Conservation (phyloP, 2,888 invertebrate species). For the Bembecia ichneumoniformis region DNA sequence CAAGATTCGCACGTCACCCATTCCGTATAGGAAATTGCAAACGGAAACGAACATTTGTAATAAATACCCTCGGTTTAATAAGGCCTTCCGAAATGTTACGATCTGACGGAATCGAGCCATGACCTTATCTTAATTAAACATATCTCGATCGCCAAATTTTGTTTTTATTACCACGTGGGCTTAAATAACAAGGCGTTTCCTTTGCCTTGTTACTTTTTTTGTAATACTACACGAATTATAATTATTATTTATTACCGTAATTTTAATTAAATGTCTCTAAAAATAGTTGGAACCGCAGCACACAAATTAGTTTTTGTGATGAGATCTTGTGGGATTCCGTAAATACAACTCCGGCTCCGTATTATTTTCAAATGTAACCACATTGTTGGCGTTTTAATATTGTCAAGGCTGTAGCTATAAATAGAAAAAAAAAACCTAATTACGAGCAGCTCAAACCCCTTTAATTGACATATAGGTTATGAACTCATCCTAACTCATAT, state of each 20-base stretch:
- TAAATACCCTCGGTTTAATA: no score
- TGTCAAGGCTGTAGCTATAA: no score
- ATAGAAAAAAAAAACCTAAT: no score
- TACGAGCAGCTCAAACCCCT: no score
- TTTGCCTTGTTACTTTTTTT: not conserved
- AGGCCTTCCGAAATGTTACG: no score
- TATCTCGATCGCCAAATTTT: not conserved
- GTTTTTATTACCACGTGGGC: not conserved
- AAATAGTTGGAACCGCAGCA: not conserved
- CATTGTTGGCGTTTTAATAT: no score
- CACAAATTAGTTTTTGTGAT: not conserved
- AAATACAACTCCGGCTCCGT: not conserved
- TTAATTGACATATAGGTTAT: no score
- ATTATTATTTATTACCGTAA: not conserved
- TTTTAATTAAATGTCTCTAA: not conserved
- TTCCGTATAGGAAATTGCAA: no score
- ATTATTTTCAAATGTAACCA: no score
- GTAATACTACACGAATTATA: not conserved
- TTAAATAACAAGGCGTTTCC: not conserved
- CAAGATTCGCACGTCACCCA: no score
- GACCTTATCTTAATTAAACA: not conserved
- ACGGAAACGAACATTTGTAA: no score
- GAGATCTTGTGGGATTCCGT: not conserved
- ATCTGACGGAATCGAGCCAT: not conserved
- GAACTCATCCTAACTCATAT: no score